A percentile compares a stretch with the other conserved stretches of the same genome.
Evolutionary conservation across 1,140 invertebrate species (phyloP).

Genomic region (Pentalonia nigronervosa): DNA sequence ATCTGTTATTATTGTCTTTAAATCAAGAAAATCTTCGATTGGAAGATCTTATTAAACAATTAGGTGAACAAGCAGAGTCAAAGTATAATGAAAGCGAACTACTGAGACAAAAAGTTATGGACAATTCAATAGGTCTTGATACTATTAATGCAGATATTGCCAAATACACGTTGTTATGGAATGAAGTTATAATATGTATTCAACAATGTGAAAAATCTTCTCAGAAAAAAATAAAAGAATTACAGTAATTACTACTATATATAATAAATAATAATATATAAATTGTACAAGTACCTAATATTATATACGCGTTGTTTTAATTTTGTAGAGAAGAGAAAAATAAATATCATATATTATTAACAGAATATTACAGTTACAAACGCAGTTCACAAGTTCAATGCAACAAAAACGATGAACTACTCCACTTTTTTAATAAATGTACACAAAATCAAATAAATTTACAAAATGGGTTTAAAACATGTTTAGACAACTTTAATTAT

Average conservation of each 20-base stretch:
- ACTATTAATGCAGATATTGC: conserved; percentile 22
- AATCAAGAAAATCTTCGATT: conserved; percentile 48
- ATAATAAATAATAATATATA: not conserved
- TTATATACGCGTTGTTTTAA: not conserved
- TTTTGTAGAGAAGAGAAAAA: conserved; percentile 45
- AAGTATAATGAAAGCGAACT: conserved; percentile 46
- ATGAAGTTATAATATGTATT: conserved; percentile 34
- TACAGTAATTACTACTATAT: not conserved
- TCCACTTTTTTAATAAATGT: not conserved
- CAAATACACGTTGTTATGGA: conserved; percentile 43
- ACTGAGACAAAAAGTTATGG: conserved; percentile 48
- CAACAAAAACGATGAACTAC: not conserved
- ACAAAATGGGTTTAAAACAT: not conserved
- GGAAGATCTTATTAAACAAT: conserved; percentile 47
- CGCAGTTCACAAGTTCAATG: conserved; percentile 7
- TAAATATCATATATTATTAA: conserved; percentile 27
- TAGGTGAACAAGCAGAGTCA: conserved; percentile 34
- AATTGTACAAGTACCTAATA: not conserved
- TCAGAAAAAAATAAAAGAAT: conserved; percentile 27
- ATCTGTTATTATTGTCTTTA: conserved; percentile 41
- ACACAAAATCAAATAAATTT: conserved; percentile 39
- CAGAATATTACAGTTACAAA: conserved; percentile 37
- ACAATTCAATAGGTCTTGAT: conserved; percentile 39
- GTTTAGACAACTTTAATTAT: conserved; percentile 27
- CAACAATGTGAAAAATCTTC: conserved; percentile 44